Conservation (phyloP, 1,140 invertebrate species). For the Caenorhabditis inopinata region DNA sequence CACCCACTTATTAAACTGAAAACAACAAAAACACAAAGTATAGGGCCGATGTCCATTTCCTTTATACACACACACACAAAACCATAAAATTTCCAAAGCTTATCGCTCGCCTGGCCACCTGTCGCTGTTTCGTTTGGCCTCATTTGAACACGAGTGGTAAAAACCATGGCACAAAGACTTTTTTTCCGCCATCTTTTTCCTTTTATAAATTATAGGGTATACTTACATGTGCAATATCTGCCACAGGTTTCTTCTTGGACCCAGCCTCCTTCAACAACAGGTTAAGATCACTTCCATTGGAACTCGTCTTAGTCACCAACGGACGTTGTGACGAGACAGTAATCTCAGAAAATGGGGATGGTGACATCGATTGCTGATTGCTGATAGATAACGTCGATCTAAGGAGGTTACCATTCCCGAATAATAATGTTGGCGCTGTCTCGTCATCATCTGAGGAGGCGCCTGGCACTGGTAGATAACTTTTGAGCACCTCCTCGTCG, state of each 20-base stretch:
- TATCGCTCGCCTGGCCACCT: too few relatives aligned
- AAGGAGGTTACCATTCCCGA: slow-evolving; percentile 1
- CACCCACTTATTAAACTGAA: too few relatives aligned
- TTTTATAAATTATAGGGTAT: not conserved
- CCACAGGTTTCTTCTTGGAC: slow-evolving; percentile 15
- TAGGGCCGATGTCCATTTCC: too few relatives aligned
- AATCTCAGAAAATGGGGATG: slow-evolving; percentile 3
- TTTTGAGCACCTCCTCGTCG: not conserved
- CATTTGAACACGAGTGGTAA: too few relatives aligned
- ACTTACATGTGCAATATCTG: slow-evolving; percentile 21
- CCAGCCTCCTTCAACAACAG: not conserved
- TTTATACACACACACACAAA: too few relatives aligned
- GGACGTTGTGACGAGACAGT: not conserved
- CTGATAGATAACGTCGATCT: not conserved
- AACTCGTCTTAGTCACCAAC: not conserved
- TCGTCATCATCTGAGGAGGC: not conserved
- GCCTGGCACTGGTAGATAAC: not conserved
- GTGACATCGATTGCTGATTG: not conserved
- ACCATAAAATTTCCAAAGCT: too few relatives aligned
- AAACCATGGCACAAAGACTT: too few relatives aligned
- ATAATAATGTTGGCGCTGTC: not conserved
- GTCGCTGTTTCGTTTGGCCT: too few relatives aligned
- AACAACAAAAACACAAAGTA: too few relatives aligned
- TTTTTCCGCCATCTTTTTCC: too few relatives aligned
- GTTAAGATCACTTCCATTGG: not conserved